phyloP scores from a whole-genome alignment of 2,797 vertebrate genomes.

The Ctenopoma kingsleyae region DNA sequence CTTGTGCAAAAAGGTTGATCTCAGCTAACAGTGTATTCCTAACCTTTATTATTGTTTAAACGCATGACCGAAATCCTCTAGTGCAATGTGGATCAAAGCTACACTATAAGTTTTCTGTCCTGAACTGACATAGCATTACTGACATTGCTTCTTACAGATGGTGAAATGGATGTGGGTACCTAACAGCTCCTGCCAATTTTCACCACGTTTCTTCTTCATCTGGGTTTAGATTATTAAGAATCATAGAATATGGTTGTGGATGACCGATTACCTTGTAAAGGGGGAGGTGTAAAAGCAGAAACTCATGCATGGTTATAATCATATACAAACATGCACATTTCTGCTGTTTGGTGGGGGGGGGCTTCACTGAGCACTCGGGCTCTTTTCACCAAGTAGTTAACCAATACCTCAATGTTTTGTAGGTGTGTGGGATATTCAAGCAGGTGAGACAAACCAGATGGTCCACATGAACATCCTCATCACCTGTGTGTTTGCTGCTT shows the following conservation, averaged over 20 bases:
- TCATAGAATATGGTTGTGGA: slow-evolving; percentile 24
- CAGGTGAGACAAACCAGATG: slow-evolving; percentile 96
- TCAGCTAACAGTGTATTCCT: slow-evolving; percentile 40
- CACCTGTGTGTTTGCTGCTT: slow-evolving; percentile 96
- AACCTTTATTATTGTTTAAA: slow-evolving; percentile 54
- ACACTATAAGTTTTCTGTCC: slow-evolving; percentile 41
- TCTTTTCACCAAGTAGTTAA: slow-evolving; percentile 51
- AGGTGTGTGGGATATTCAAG: slow-evolving; percentile 97
- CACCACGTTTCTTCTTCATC: slow-evolving; percentile 65
- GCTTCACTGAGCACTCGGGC: slow-evolving; percentile 25
- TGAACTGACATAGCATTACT: slow-evolving; percentile 65
- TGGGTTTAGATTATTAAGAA: slow-evolving; percentile 45
- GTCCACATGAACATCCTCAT: slow-evolving; percentile 99
- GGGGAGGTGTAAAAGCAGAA: slow-evolving; percentile 57
- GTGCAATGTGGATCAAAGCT: slow-evolving; percentile 53
- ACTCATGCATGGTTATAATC: slow-evolving; percentile 69
- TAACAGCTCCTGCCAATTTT: slow-evolving; percentile 60
- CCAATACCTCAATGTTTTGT: slow-evolving; percentile 76
- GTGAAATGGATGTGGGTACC: slow-evolving; percentile 71
- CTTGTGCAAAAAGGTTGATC: slow-evolving; percentile 48
- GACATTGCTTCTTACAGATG: slow-evolving; percentile 56
- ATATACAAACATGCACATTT: slow-evolving; percentile 60
- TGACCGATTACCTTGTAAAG: slow-evolving; percentile 48
- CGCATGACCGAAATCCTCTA: slow-evolving; percentile 53
- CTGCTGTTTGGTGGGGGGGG: slow-evolving; percentile 40